A percentile compares a stretch with the other conserved stretches of the same genome.
Conservation (phyloP, 2,113 vertebrate species). For the Tychaedon coryphoeus region DNA sequence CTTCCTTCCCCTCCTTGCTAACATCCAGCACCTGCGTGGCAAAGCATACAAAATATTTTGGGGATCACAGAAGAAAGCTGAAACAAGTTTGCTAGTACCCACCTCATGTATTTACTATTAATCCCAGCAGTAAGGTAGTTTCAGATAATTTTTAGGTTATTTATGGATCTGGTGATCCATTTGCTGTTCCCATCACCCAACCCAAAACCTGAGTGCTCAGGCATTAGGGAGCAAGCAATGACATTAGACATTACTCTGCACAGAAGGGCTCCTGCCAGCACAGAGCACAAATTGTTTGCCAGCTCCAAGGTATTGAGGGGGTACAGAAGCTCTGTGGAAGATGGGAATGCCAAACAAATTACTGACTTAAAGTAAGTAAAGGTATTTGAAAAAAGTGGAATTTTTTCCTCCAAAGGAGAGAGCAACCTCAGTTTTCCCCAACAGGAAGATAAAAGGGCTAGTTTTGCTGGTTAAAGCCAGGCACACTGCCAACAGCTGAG, state of each 20-base stretch:
- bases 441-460: background rate
- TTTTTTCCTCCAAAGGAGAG: background rate
- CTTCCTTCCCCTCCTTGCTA: slow-evolving; percentile 92
- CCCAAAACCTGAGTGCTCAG: background rate
- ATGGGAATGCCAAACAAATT: background rate
- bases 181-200: background rate
- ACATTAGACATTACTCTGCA: background rate
- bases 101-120: background rate
- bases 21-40: slow-evolving; percentile 87
- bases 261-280: background rate
- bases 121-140: background rate
- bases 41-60: background rate
- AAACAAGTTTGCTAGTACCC: background rate
- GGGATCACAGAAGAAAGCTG: background rate
- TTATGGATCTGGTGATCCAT: background rate
- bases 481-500: background rate
- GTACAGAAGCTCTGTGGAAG: background rate
- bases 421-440: background rate
- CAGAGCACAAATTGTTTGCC: background rate
- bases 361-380: background rate
- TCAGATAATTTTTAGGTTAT: background rate
- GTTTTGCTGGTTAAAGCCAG: background rate
- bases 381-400: background rate
- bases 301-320: background rate
- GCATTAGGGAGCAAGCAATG: background rate